Percentiles rank a stretch among this genome's conserved stretches.
phyloP scores from a whole-genome alignment of 1,140 invertebrate genomes.

The Eubasilissa regina region DNA sequence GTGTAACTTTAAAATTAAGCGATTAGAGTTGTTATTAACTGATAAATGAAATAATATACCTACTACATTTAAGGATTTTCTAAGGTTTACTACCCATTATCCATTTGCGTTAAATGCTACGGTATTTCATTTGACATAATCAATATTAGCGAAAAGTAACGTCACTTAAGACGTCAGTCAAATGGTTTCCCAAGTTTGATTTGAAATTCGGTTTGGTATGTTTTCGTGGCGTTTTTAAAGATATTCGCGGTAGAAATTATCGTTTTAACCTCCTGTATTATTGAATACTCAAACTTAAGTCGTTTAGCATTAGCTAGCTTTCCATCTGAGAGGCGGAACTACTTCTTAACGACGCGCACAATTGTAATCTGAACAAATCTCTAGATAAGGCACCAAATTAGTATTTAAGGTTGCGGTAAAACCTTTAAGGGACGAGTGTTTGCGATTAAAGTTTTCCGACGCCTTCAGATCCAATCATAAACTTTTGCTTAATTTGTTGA shows the following conservation, averaged over 20 bases:
- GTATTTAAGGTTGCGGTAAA: constrained; percentile 37
- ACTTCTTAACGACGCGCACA: constrained; percentile 28
- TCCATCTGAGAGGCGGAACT: neutral
- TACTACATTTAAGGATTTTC: constrained; percentile 35
- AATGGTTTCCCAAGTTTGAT: no score
- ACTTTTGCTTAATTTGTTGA: no score
- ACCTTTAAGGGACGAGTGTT: constrained; percentile 10
- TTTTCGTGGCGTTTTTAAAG: no score
- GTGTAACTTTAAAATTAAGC: constrained; percentile 43
- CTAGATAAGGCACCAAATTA: constrained; percentile 31
- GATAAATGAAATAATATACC: constrained; percentile 40
- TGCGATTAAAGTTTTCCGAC: no score
- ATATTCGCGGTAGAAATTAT: no score
- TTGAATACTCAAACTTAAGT: no score
- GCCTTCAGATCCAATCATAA: no score
- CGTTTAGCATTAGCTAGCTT: no score
- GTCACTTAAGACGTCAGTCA: no score
- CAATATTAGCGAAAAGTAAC: no score
- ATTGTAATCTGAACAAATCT: constrained; percentile 34
- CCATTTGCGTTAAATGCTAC: constrained; percentile 24
- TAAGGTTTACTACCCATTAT: constrained; percentile 20
- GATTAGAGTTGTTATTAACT: constrained; percentile 43
- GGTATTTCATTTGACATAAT: constrained; percentile 5
- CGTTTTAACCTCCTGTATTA: no score
- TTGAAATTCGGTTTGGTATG: no score